phyloP scores from a whole-genome alignment of 2,888 invertebrate species.

The Taenaris catops region DNA sequence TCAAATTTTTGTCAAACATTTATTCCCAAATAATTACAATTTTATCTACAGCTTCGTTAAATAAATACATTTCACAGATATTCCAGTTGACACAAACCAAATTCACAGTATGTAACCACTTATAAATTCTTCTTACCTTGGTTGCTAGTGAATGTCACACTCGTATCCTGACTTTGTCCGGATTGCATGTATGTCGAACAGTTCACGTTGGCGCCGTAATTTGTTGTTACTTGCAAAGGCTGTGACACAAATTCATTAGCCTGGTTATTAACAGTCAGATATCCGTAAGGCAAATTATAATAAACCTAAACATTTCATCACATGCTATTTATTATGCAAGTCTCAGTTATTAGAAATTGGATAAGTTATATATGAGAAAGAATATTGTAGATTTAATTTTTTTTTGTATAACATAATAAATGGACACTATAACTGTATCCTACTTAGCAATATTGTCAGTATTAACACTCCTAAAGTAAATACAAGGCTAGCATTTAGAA shows the following conservation, averaged over 20 bases:
- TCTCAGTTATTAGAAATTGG: too few relatives aligned
- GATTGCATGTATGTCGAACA: conserved; percentile 65
- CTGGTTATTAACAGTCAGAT: conserved; percentile 51
- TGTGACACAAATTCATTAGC: conserved; percentile 39
- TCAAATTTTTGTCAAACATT: conserved; percentile 36
- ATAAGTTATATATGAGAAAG: too few relatives aligned
- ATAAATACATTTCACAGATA: conserved; percentile 2
- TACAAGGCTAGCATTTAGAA: too few relatives aligned
- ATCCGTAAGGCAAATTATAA: conserved; percentile 73
- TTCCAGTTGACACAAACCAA: too few relatives aligned
- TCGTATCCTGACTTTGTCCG: conserved; percentile 43
- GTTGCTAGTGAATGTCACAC: conserved; percentile 48
- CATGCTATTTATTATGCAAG: too few relatives aligned
- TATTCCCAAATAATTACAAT: conserved; percentile 33
- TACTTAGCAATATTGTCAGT: too few relatives aligned
- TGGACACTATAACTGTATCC: too few relatives aligned
- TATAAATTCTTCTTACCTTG: conserved; percentile 63
- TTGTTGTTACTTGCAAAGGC: conserved; percentile 39
- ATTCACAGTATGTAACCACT: too few relatives aligned
- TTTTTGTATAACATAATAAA: too few relatives aligned
- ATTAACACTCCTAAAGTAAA: too few relatives aligned
- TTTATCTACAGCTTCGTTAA: conserved; percentile 13
- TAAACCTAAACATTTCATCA: too few relatives aligned
- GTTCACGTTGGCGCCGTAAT: conserved; percentile 51
- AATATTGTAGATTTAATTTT: too few relatives aligned